Evolutionary conservation across 2,888 invertebrate genomes (phyloP), one percentile per base, ranked within the genome.

Genomic region (Steinernema scapterisci): DNA sequence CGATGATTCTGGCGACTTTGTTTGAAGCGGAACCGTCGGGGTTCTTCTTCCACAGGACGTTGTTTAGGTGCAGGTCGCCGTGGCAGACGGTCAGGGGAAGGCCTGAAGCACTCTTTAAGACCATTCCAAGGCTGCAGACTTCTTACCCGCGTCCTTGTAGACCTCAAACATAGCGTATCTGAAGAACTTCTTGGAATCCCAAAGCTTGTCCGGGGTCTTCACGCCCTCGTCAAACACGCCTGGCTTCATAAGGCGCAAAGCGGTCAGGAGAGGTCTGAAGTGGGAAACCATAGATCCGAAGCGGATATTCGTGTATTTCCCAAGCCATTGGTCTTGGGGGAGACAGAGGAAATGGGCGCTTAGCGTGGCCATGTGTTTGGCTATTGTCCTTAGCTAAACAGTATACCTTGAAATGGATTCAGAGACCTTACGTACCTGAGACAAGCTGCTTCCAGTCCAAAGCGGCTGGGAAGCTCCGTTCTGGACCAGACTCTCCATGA

Each of bases 11-110:
- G 23, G 72, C 48, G 13, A 72, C 0, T 2, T 72, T 51, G 43
- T 72, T 72, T 13, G 54, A 43, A 13, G 27, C 23, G 9, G 54
- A 43, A 16, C 72, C 72, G 16, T 72, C 51, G 21, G 54, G 13
- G 27, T 72, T 44, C 16, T 44, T 72, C 23, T 13, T 19, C 72
- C 72, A 72, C 11, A 72, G 19, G 6, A 72, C n/a, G 23, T 72
- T 72, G 44, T 63, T 63, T 19, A 48, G 25, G 38, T 43, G 43
- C 21, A 72, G 21, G 25, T 72, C 72, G 23, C 72, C 72, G 44
- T 72, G 72, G n/a, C 54, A 23, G 9, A 72, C 13, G 9, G 48
- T 27, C n/a, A 48, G 23, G 21, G 54, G 54, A 13, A 72, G 38
- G 16, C 72, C 72, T 44, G 23, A 11, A 72, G 43, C 19, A 5